Conservation (phyloP, 2,797 vertebrate species). For the Vultur gryphus region DNA sequence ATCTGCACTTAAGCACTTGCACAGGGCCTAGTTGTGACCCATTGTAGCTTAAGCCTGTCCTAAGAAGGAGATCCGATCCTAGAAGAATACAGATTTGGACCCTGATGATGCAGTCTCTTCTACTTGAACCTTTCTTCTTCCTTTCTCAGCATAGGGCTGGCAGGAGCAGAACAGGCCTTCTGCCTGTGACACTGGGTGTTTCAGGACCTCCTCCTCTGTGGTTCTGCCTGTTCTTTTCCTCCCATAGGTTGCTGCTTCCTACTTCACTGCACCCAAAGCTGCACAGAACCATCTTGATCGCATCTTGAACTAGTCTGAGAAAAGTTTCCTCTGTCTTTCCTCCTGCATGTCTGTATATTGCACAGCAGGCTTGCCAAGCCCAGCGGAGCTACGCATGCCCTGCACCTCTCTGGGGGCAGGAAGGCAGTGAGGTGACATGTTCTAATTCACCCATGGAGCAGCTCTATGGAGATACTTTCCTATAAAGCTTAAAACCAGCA, state of each 20-base stretch:
- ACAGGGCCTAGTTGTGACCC: not conserved
- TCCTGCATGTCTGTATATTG: not conserved
- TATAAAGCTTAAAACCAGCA: not conserved
- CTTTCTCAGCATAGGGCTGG: not conserved
- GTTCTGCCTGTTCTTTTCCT: not conserved
- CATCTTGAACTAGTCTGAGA: not conserved
- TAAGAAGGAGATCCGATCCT: not conserved
- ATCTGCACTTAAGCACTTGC: not conserved
- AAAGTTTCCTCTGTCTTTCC: not conserved
- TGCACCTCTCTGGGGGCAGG: not conserved
- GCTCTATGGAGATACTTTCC: not conserved
- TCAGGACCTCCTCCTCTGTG: not conserved
- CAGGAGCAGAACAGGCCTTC: not conserved
- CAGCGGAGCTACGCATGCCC: rapidly evolving
- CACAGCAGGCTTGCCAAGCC: not conserved
- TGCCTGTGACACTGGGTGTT: not conserved
- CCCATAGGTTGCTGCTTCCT: not conserved
- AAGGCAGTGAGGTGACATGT: not conserved
- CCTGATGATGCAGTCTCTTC: not conserved
- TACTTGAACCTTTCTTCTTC: not conserved
- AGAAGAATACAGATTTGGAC: not conserved
- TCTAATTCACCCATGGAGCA: not conserved
- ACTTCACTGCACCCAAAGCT: not conserved
- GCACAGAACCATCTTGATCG: not conserved
- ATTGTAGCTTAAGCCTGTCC: not conserved